Conservation (phyloP, 2,888 invertebrate species). For the Chelonus formosanus region DNA sequence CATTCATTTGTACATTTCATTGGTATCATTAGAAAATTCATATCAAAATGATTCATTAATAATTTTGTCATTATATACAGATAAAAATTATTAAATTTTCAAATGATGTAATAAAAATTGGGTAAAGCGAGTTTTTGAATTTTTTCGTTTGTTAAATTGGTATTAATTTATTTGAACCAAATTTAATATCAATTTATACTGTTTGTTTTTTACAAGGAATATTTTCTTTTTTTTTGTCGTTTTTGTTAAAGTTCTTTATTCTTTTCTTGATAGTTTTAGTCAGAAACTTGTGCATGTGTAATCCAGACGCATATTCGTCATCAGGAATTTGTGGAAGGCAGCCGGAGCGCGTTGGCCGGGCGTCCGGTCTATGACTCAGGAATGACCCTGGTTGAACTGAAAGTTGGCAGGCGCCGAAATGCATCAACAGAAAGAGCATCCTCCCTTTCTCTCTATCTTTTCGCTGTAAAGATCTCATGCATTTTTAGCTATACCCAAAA, state of each 20-base stretch:
- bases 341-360: conserved; percentile 42
- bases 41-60: too few relatives aligned
- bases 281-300: conserved; percentile 24
- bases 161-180: too few relatives aligned
- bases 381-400: conserved; percentile 61
- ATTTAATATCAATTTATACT: too few relatives aligned
- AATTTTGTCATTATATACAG: too few relatives aligned
- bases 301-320: conserved; percentile 54
- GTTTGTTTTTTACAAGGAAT: conserved; percentile 6
- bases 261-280: conserved; percentile 6
- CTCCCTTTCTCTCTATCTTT: conserved; percentile 26
- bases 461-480: conserved; percentile 24
- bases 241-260: neutral
- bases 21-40: too few relatives aligned
- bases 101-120: too few relatives aligned
- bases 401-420: conserved; percentile 41
- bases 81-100: too few relatives aligned
- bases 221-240: conserved; percentile 20
- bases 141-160: too few relatives aligned
- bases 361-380: conserved; percentile 62
- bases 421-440: conserved; percentile 31
- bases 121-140: too few relatives aligned
- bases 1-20: neutral
- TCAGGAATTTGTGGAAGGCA: conserved; percentile 58
- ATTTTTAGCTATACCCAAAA: conserved; percentile 36